Percentiles rank a stretch among this genome's conserved stretches.
Conservation (phyloP, 2,888 invertebrate genomes). For the Hirtodrosophila histrioides region DNA sequence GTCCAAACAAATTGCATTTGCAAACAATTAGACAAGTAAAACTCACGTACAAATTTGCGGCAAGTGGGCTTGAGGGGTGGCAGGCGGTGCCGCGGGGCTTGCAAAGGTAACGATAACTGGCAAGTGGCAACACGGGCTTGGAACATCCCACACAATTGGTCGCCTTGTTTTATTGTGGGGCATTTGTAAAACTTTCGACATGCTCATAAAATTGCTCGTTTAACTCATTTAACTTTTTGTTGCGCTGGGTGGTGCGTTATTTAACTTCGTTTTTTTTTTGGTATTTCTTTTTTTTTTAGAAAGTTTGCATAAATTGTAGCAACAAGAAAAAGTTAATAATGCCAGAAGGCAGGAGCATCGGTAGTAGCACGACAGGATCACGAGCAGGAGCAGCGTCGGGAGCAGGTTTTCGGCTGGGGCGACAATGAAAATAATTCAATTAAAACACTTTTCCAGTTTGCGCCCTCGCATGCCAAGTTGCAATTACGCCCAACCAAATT, state of each 20-base stretch:
- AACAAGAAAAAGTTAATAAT: conserved; percentile 69
- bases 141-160: conserved; percentile 43
- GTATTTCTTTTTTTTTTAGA: conserved; percentile 33
- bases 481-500: conserved; percentile 82
- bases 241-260: conserved; percentile 41
- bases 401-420: conserved; percentile 40
- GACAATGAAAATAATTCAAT: conserved; percentile 84
- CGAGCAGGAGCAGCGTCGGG: neutral
- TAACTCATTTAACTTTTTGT: conserved; percentile 81
- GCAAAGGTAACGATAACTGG: conserved; percentile 29
- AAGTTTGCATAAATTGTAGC: conserved; percentile 75
- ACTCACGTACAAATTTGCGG: conserved; percentile 58
- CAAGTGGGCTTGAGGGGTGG: conserved; percentile 14
- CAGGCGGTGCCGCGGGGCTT: conserved; percentile 24
- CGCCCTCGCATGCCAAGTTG: conserved; percentile 80
- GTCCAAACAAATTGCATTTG: conserved; percentile 58
- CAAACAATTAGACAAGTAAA: conserved; percentile 69
- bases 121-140: conserved; percentile 17
- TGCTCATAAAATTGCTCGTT: conserved; percentile 81
- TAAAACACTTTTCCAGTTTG: conserved; percentile 82
- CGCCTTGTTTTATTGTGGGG: conserved; percentile 60
- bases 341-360: conserved; percentile 44
- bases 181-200: conserved; percentile 71
- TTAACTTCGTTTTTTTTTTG: conserved; percentile 27
- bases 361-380: conserved; percentile 10